Base-by-base conservation (phyloP, 2,888 invertebrate genomes). In the Tetramorium bicarinatum region DNA sequence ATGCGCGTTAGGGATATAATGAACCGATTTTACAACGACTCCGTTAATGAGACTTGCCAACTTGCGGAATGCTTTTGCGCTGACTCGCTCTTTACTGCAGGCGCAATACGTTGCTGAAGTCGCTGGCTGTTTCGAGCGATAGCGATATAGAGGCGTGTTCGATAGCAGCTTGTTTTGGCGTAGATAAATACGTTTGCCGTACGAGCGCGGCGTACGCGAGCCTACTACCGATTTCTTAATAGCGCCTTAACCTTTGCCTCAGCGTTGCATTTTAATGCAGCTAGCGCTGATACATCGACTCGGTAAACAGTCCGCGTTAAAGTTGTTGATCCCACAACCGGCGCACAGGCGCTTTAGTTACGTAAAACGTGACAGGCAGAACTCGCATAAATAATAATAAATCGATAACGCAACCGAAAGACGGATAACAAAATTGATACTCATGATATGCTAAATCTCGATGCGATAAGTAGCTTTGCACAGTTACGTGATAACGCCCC, bases 211-310 rank as follows among this genome's bases (percentile, higher is more conserved):
- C 38, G 18, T 64, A 64, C 34, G 47, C 79, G 71, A 79, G 47
- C 34, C 11, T 71, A 59, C 69, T 77, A 67, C 44, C 49, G 49
- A 77, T 77, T 66, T 69, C 49, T 69, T 44, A 69, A 83, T 38
- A 67, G 69, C 59, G 34, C 21, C 44, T 77, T 77, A 83, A 83
- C 77, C 69, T 69, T 83, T 83, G 77, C 52, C 49, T 67, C 67
- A 18, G 49, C 15, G 49, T 4, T 41, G 59, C 61, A 61, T 83
- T 69, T 67, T 49, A 77, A 67, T 76, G 38, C 76, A 66, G 29
- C 29, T 52, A 15, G 67, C 34, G 67, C 34, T 41, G 44, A 56
- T 44, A 59, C 21, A 34, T 44, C 44, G 79, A 29, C 47, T 69
- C 38, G 18, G 18, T 61, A 71, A 66, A 77, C 29, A 66, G 13